Conservation (phyloP, 2,797 vertebrate genomes). For the Neosilurus mollespiculum region DNA sequence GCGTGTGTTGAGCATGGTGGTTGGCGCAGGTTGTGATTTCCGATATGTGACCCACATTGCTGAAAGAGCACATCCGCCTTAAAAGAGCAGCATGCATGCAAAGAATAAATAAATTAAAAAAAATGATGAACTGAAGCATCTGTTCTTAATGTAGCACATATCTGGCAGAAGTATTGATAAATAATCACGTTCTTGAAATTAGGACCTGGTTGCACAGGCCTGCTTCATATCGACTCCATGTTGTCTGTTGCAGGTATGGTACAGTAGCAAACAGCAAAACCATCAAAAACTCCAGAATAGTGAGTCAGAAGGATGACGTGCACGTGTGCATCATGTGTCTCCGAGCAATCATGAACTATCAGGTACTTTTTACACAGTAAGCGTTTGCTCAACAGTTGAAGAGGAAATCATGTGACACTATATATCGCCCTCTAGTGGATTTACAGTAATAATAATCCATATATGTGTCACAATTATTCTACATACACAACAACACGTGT, state of each 20-base stretch:
- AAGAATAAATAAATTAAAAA: too few relatives aligned
- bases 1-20: not conserved
- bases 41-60: conserved; percentile 37
- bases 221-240: not conserved
- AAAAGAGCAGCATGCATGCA: conserved; percentile 20
- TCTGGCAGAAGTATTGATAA: not conserved
- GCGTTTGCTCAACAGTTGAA: not conserved
- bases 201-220: not conserved
- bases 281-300: conserved; percentile 92
- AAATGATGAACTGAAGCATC: conserved; percentile 18
- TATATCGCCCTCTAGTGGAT: conserved; percentile 43
- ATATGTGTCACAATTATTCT: not conserved
- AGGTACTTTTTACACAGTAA: conserved; percentile 73
- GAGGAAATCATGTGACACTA: conserved; percentile 11
- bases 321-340: conserved; percentile 98
- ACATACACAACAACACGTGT: not conserved
- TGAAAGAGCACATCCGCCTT: conserved; percentile 40
- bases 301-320: conserved; percentile 96
- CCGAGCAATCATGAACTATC: conserved; percentile 97
- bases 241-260: conserved; percentile 79
- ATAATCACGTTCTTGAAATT: not conserved
- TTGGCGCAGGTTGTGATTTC: conserved; percentile 44
- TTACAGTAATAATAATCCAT: not conserved
- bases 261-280: conserved; percentile 85
- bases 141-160: conserved; percentile 12